These are phyloP conservation scores for Florisuga fusca DNA, from an alignment of 2,797 vertebrate genomes.

Conservation along the genomic window DNA sequence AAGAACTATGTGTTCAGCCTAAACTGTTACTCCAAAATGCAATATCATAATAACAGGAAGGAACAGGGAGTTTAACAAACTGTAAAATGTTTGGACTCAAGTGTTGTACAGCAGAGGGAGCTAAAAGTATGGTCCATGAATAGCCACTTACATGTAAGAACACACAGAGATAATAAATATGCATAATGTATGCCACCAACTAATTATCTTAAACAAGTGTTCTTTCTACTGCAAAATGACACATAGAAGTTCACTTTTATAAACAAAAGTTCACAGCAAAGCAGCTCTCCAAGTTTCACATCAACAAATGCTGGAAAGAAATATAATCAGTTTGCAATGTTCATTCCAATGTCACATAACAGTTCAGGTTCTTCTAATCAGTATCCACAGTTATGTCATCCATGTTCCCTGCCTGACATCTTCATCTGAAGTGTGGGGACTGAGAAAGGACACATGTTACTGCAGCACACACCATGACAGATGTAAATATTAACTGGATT, in stretches of 20 bases:
- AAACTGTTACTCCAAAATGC: slow-evolving; percentile 34
- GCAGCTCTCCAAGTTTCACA: neutral
- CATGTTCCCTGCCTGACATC: neutral
- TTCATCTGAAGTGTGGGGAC: neutral
- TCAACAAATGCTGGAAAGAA: neutral
- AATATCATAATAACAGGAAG: neutral
- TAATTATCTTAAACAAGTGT: neutral
- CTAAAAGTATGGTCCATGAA: slow-evolving; percentile 20
- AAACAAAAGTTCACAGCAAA: neutral
- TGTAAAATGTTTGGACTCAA: slow-evolving; percentile 58
- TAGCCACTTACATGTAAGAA: slow-evolving; percentile 41
- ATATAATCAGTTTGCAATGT: neutral
- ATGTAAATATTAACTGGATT: neutral
- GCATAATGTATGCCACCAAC: neutral
- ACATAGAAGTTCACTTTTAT: neutral
- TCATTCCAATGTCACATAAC: neutral
- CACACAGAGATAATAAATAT: neutral
- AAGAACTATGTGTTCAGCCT: neutral
- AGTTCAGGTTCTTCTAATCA: neutral
- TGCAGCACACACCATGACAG: neutral
- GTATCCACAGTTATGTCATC: neutral
- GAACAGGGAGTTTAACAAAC: slow-evolving; percentile 28
- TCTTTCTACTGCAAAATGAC: neutral
- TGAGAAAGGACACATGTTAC: neutral
- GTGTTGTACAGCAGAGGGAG: slow-evolving; percentile 59